Percentiles rank a stretch among this genome's conserved stretches.
Evolutionary conservation across 2,888 invertebrate genomes (phyloP).

Genomic region (Nephrocerus scutellatus): DNA sequence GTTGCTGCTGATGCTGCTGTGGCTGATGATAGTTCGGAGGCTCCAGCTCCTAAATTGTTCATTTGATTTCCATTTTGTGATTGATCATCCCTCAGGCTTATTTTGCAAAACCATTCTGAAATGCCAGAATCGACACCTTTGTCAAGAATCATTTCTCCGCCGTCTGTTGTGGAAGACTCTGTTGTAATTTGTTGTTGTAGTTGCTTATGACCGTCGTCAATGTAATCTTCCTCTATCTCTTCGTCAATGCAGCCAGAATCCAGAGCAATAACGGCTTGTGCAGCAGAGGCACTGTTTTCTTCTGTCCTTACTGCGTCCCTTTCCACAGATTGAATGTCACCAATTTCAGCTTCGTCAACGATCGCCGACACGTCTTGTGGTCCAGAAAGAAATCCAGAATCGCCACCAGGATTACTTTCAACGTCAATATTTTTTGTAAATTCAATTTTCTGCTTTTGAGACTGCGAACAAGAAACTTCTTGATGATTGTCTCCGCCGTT

Average conservation of each 20-base stretch:
- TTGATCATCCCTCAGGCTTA: slow-evolving; percentile 40
- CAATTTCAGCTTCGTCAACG: slow-evolving; percentile 7
- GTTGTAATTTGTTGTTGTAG: slow-evolving; percentile 13
- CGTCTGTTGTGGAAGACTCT: slow-evolving; percentile 17
- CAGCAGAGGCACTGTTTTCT: neutral
- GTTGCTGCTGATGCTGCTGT: slow-evolving; percentile 19
- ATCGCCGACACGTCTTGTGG: slow-evolving; percentile 36
- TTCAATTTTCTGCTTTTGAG: slow-evolving; percentile 15
- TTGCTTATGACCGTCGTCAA: slow-evolving; percentile 20
- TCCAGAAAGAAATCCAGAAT: slow-evolving; percentile 51
- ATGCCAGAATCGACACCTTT: slow-evolving; percentile 59
- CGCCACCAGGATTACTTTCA: slow-evolving; percentile 31
- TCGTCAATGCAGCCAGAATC: slow-evolving; percentile 36
- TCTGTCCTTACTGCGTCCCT: slow-evolving; percentile 7
- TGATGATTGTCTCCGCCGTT: slow-evolving; percentile 17
- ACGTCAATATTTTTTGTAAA: slow-evolving; percentile 25
- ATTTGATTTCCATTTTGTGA: slow-evolving; percentile 8
- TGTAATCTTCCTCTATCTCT: slow-evolving; percentile 22
- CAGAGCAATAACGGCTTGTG: slow-evolving; percentile 12
- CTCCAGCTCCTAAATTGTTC: slow-evolving; percentile 10
- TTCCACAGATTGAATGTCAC: slow-evolving; percentile 3
- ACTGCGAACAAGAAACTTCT: too few species aligned
- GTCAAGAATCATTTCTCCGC: slow-evolving; percentile 53
- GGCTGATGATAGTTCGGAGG: slow-evolving; percentile 14
- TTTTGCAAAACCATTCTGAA: slow-evolving; percentile 57